phyloP scores from a whole-genome alignment of 64 coral and sea anemone genomes.

The Acropora yongei region DNA sequence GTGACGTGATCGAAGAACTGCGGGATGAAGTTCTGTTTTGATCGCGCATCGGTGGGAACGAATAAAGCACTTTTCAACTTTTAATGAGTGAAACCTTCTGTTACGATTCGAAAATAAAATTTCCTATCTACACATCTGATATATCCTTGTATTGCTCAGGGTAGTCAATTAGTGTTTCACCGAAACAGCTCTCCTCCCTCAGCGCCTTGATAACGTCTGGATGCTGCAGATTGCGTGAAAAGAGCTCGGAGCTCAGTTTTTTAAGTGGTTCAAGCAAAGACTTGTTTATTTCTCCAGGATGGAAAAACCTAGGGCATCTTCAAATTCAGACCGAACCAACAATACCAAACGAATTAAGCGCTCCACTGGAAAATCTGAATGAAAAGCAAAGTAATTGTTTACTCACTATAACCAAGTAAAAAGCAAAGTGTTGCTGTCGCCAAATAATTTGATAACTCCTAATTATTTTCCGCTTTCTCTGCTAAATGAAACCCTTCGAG shows the following conservation, averaged over 20 bases:
- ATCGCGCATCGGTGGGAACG: background rate
- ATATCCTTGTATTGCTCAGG: background rate
- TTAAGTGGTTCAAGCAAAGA: background rate
- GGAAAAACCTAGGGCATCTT: background rate
- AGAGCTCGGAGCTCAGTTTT: too few species aligned
- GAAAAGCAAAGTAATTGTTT: background rate
- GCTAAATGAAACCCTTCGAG: background rate
- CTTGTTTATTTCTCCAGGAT: background rate
- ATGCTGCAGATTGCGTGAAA: too few species aligned
- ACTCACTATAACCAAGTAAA: background rate
- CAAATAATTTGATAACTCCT: background rate
- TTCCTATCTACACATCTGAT: background rate
- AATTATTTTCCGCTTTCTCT: background rate
- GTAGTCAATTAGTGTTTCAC: background rate
- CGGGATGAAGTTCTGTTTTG: slow-evolving; percentile 18
- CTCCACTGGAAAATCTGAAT: background rate
- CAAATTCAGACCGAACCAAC: background rate
- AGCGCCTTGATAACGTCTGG: too few species aligned
- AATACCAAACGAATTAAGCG: background rate
- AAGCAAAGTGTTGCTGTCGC: background rate
- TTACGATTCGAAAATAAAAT: background rate
- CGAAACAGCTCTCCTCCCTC: background rate
- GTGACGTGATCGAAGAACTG: background rate
- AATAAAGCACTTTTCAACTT: background rate
- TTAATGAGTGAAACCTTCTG: background rate